Percentiles rank a stretch among this genome's conserved stretches.
phyloP scores from a whole-genome alignment of 2,888 invertebrate genomes.

The Bimastos eiseni region DNA sequence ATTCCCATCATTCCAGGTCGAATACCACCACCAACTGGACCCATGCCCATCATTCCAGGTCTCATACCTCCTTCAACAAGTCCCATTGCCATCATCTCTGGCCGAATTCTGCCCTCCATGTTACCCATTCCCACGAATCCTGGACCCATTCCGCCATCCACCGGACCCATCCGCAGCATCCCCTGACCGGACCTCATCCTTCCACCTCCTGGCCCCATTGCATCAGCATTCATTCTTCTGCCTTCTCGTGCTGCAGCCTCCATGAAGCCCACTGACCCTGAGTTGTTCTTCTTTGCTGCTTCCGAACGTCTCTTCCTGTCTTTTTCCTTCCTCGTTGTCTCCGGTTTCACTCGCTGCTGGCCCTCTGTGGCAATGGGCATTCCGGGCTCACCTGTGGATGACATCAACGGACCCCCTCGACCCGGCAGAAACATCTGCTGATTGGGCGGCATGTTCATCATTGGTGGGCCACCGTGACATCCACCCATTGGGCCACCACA shows the following conservation, averaged over 20 bases:
- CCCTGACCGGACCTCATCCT: constrained; percentile 25
- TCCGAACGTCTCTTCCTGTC: constrained; percentile 37
- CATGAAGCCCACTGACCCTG: background rate
- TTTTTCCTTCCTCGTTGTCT: constrained; percentile 32
- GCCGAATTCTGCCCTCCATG: constrained; percentile 27
- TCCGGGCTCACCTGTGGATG: background rate
- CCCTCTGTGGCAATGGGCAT: background rate
- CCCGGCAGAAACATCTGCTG: constrained; percentile 27
- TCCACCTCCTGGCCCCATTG: constrained; percentile 25
- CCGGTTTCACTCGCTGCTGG: background rate
- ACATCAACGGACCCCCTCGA: constrained; percentile 33
- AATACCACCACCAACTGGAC: constrained; percentile 8
- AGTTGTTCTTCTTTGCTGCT: constrained; percentile 31
- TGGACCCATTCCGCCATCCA: constrained; percentile 22
- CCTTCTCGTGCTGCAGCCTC: background rate
- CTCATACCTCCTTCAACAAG: constrained; percentile 30
- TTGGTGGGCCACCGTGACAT: background rate
- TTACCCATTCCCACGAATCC: constrained; percentile 28
- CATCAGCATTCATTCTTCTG: constrained; percentile 4
- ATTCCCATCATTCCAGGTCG: constrained; percentile 31
- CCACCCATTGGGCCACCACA: constrained; percentile 25
- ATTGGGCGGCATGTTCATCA: background rate
- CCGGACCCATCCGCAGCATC: constrained; percentile 21
- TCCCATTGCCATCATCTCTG: constrained; percentile 34
- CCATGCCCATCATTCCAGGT: constrained; percentile 36